Evolutionary conservation across 2,113 vertebrate genomes (phyloP).

Genomic region (Oreochromis niloticus): DNA sequence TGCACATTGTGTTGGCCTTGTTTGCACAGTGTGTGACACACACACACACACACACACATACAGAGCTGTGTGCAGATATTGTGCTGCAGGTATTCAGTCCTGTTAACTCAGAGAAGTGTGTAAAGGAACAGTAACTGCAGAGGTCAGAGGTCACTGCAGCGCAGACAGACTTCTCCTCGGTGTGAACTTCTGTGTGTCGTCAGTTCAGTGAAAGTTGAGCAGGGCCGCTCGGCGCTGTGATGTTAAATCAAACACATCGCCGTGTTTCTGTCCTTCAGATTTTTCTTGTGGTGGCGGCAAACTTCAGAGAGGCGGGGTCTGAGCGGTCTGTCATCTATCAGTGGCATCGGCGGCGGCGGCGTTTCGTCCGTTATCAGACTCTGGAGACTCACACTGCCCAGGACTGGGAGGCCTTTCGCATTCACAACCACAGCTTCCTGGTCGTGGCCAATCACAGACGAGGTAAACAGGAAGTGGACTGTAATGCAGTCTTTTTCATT

Average conservation of each 20-base stretch:
- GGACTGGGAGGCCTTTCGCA: conserved; percentile 92
- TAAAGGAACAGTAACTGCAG: neutral
- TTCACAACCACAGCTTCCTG: conserved; percentile 85
- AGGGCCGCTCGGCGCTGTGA: neutral
- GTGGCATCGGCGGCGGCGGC: conserved; percentile 63
- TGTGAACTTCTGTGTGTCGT: neutral
- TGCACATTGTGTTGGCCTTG: neutral
- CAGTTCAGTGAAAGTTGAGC: neutral
- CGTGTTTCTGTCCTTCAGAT: conserved; percentile 56
- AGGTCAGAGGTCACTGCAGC: neutral
- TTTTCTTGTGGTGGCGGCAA: conserved; percentile 86
- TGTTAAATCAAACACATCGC: neutral
- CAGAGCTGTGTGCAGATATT: neutral
- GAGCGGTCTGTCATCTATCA: conserved; percentile 62
- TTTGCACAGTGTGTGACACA: neutral
- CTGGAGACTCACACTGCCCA: conserved; percentile 84
- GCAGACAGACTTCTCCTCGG: neutral
- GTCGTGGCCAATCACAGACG: conserved; percentile 93
- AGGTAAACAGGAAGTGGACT: conserved; percentile 69
- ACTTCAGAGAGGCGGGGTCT: conserved; percentile 59
- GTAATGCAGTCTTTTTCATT: neutral
- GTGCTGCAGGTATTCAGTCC: neutral
- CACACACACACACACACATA: neutral
- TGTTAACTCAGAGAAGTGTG: neutral
- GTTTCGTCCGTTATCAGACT: conserved; percentile 80